Percentiles rank a stretch among this genome's conserved stretches.
Evolutionary conservation across 1,140 invertebrate species (phyloP).

Genomic region (Diprion similis): DNA sequence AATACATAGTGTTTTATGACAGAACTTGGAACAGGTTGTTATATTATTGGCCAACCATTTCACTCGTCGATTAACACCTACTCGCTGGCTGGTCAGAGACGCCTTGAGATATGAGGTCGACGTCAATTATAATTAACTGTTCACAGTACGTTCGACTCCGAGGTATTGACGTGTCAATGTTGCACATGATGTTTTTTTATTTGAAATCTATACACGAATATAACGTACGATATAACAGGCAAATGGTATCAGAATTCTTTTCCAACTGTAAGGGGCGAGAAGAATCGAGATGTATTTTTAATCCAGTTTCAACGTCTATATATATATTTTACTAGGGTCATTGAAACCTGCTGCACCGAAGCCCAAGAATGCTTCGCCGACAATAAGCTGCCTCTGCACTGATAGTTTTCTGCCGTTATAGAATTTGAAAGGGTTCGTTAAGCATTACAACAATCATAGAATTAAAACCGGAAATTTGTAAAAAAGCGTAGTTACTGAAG

Average conservation of each 20-base stretch:
- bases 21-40: no score
- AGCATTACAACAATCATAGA: not conserved
- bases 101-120: not conserved
- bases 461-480: no score
- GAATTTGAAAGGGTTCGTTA: not conserved
- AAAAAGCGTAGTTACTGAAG: no score
- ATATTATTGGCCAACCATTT: no score
- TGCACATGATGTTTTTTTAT: not conserved
- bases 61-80: no score
- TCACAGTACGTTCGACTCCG: no score
- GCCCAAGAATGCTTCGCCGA: not conserved
- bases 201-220: not conserved
- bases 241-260: not conserved
- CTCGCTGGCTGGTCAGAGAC: not conserved
- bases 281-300: not conserved
- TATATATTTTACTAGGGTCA: not conserved
- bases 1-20: no score
- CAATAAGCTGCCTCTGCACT: not conserved
- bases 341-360: slow-evolving; percentile 7
- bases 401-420: not conserved
- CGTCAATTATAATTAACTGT: not conserved
- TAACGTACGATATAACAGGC: not conserved
- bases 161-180: no score
- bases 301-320: not conserved
- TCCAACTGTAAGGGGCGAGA: not conserved